Evolutionary conservation across 1,140 invertebrate species (phyloP), one percentile per base, ranked within the genome.

Genomic region (Drosophila insularis): DNA sequence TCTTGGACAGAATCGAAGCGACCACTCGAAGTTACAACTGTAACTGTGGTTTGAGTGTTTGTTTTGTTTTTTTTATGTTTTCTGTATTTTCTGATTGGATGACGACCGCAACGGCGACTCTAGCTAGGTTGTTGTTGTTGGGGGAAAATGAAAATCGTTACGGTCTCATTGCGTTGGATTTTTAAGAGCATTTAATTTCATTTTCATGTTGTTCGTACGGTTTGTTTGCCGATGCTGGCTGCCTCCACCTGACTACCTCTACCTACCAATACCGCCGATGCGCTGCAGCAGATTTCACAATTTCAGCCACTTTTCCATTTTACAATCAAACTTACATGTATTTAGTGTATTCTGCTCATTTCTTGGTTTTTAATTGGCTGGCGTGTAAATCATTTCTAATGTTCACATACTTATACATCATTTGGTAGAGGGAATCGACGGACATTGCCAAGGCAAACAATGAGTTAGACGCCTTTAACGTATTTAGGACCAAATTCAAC

Each of bases 121-220:
- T 11, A 19, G 46, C 59, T 60, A 60, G n/a, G 31, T 10, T 58
- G 55, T 58, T 58, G 14, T 58, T 31, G 55, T 58, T 58, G 55
- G 55, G 55, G 55, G 62, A 63, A 63, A 61, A 68, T 63, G 68
- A 68, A 74, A 76, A 79, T 76, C 74, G 77, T 79, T 79, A 79
- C 77, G 77, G 77, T 79, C 77, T 79, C 73, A 79, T 79, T 79
- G 73, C 73, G 73, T 79, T 76, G 56, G 53, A 61, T 74, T 78
- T 78, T 71, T 74, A 74, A 67, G 60, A 75, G 76, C 77, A 76
- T 76, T 79, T 76, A 79, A 79, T 79, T 76, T 79, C 69, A 79
- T 72, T 79, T 79, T 79, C 77, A 76, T 79, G 72, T 71, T 75
- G 71, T 62, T 58, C 61, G 54, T 27, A 62, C 60, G 35, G 67